phyloP scores from a whole-genome alignment of 2,888 invertebrate genomes.

The Erpobdella octoculata region DNA sequence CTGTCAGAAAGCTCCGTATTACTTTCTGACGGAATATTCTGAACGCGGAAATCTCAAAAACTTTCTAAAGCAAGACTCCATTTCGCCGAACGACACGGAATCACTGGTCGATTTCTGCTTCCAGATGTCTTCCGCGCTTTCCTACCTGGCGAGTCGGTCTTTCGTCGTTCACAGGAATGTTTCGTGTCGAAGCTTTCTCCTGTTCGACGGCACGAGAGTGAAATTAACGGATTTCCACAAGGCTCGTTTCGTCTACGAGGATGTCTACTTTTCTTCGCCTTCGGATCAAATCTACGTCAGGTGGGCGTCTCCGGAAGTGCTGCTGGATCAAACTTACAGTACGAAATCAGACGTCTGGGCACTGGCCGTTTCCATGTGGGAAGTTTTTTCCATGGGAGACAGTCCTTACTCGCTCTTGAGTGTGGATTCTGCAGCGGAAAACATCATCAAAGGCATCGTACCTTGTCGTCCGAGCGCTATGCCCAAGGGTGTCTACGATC shows the following conservation, averaged over 20 bases:
- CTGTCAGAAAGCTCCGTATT: conserved; percentile 35
- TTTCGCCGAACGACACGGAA: conserved; percentile 33
- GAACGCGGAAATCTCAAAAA: conserved; percentile 34
- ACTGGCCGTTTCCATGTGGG: conserved; percentile 37
- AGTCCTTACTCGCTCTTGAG: conserved; percentile 34
- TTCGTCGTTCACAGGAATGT: conserved; percentile 38
- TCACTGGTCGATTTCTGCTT: conserved; percentile 35
- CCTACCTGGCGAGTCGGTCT: conserved; percentile 35
- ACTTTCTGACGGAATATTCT: conserved; percentile 34
- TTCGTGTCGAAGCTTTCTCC: conserved; percentile 37
- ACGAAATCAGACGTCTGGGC: conserved; percentile 39
- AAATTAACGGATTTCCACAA: conserved; percentile 38
- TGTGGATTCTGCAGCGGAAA: conserved; percentile 36
- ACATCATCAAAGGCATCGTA: conserved; percentile 35
- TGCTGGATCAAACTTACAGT: conserved; percentile 35
- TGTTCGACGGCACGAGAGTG: conserved; percentile 34
- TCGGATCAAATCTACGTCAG: conserved; percentile 36
- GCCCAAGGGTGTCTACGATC: conserved; percentile 33
- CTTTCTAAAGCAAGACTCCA: conserved; percentile 31
- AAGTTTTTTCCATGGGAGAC: conserved; percentile 37
- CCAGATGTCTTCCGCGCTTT: conserved; percentile 36
- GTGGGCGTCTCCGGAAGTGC: conserved; percentile 40
- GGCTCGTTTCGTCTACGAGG: conserved; percentile 36
- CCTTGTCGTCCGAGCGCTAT: conserved; percentile 37
- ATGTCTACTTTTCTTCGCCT: conserved; percentile 35